phyloP scores from a whole-genome alignment of 1,140 invertebrate genomes.

The Bicyclus anynana region DNA sequence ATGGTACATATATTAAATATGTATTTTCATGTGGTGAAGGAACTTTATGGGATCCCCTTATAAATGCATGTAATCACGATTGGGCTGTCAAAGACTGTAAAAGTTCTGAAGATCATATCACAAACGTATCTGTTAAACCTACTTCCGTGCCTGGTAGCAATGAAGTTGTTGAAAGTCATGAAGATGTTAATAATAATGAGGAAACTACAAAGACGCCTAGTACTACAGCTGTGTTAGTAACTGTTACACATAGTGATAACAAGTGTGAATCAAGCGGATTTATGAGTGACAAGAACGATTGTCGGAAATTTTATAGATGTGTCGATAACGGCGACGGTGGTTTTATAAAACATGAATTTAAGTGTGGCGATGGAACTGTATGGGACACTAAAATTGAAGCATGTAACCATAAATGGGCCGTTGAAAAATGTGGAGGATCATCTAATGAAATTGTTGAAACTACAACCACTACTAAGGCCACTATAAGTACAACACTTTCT shows the following conservation, averaged over 20 bases:
- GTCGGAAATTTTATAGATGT: slow-evolving; percentile 81
- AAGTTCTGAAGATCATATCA: slow-evolving; percentile 15
- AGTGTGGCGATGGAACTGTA: slow-evolving; percentile 81
- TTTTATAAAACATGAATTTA: slow-evolving; percentile 80
- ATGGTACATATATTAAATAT: slow-evolving; percentile 78
- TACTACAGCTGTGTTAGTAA: slow-evolving; percentile 11
- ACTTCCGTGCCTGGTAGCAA: slow-evolving; percentile 4
- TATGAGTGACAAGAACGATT: slow-evolving; percentile 77
- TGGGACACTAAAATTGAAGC: slow-evolving; percentile 79
- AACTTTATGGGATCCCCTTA: slow-evolving; percentile 81
- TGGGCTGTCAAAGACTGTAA: slow-evolving; percentile 74
- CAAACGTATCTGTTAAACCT: slow-evolving; percentile 6
- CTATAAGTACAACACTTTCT: background rate
- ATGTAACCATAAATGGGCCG: slow-evolving; percentile 74
- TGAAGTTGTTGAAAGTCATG: background rate
- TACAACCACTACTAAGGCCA: background rate
- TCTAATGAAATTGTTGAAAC: background rate
- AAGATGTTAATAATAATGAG: background rate
- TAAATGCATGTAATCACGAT: slow-evolving; percentile 80
- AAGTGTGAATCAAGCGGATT: slow-evolving; percentile 78
- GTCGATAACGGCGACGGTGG: slow-evolving; percentile 79
- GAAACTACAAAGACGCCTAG: slow-evolving; percentile 8
- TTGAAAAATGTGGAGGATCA: slow-evolving; percentile 9
- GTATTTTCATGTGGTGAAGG: slow-evolving; percentile 82
- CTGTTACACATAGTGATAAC: slow-evolving; percentile 16